Evolutionary conservation across 2,888 invertebrate species (phyloP), one percentile per base, ranked within the genome.

Genomic region (Norana najaformis): DNA sequence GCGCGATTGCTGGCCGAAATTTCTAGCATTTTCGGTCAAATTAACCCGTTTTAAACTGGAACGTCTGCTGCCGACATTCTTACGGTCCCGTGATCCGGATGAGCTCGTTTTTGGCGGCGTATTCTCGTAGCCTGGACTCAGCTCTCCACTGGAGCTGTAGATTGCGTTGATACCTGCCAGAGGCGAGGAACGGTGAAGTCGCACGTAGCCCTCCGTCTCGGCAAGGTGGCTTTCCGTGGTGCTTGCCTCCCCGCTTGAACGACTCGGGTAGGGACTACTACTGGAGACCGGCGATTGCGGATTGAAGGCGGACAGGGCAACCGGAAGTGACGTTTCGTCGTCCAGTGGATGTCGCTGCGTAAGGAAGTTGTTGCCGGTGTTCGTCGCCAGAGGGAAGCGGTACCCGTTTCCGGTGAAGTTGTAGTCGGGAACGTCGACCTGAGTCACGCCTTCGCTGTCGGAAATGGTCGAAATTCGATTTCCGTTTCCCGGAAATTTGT

Each of bases 121-220:
- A 18, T 35, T 37, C 34, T 85, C 85, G 16, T 35, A 36, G 5
- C 34, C 85, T 8, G 37, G 36, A 23, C 8, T 85, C 0, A 85
- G 85, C 8, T 85, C 85, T 4, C 85, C 85, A 35, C 85, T 37
- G 8, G 85, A 35, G 83, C 69, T 83, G 89, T 89, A 89, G 83
- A 89, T 89, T 1, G 83, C 83, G 83, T 89, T 83, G 89, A 89
- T 83, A 38, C 83, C 89, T 6, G 89, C 89, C 11, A 89, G 89
- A 34, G 89, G 89, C 8, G 89, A 89, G 38, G 89, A 83, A n/a
- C 89, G 53, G 20, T 89, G 89, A 34, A 89, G 89, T 37, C 89
- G 82, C 11, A 89, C 89, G 39, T 39, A 39, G n/a, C 82, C 89
- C 39, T 89, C 89, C 30, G 39, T 83, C 69, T 89, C 89, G 6